These are phyloP conservation scores for Rostratula benghalensis DNA, from an alignment of 2,113 vertebrate genomes.

Conservation along the genomic window DNA sequence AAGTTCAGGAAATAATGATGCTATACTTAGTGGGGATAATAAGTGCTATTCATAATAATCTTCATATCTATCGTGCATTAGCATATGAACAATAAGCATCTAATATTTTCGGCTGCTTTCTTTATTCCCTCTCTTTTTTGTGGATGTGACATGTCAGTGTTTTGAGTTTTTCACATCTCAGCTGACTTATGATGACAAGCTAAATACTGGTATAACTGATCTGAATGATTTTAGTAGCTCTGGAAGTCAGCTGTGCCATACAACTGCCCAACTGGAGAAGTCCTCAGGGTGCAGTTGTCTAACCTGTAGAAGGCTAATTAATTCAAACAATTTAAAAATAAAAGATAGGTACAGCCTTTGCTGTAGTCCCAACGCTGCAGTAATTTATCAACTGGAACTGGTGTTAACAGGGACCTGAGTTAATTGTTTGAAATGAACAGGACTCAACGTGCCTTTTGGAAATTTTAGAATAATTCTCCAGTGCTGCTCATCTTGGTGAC, in stretches of 20 bases:
- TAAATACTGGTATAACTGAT: background rate
- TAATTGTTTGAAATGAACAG: constrained; percentile 14
- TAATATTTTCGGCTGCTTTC: constrained; percentile 8
- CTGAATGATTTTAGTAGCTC: background rate
- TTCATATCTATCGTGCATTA: background rate
- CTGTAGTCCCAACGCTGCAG: background rate
- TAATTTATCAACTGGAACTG: background rate
- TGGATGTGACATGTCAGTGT: background rate
- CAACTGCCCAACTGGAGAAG: background rate
- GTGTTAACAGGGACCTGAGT: background rate
- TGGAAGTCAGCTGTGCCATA: background rate
- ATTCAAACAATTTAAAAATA: background rate
- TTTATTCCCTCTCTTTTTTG: background rate
- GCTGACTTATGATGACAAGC: background rate
- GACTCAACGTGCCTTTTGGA: background rate
- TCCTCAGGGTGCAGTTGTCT: background rate
- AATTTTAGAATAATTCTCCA: constrained; percentile 2
- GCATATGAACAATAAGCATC: background rate
- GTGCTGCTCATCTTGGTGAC: background rate
- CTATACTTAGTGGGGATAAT: background rate
- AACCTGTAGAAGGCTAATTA: background rate
- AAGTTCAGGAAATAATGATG: background rate
- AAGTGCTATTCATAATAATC: constrained; percentile 32
- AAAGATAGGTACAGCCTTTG: background rate
- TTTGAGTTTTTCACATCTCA: background rate